phyloP scores from a whole-genome alignment of 1,140 invertebrate species.

The Babylonia areolata region DNA sequence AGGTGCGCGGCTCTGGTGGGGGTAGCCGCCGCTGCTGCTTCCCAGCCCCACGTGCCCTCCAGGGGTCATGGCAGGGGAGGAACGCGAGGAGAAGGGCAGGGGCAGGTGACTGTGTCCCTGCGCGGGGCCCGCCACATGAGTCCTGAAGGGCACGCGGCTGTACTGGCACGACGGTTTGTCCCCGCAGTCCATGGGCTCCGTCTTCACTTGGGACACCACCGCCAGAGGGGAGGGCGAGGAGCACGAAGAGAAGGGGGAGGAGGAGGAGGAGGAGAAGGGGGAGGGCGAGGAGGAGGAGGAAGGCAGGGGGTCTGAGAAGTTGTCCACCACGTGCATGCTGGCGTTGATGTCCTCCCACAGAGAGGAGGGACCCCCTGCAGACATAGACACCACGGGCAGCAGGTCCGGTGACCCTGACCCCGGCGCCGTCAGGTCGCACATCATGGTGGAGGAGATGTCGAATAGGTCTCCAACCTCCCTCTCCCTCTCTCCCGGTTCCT shows the following conservation, averaged over 20 bases:
- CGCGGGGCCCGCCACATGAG: slow-evolving; percentile 4
- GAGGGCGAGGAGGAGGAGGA: background rate
- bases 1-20: background rate
- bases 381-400: background rate
- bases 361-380: slow-evolving; percentile 53
- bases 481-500: slow-evolving; percentile 43
- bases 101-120: background rate
- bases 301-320: slow-evolving; percentile 19
- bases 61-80: background rate
- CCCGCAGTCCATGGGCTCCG: slow-evolving; percentile 60
- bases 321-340: slow-evolving; percentile 65
- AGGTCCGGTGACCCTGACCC: background rate
- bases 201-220: slow-evolving; percentile 49
- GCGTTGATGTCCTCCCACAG: slow-evolving; percentile 71
- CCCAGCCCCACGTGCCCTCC: background rate
- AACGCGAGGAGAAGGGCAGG: background rate
- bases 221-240: background rate
- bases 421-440: background rate
- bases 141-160: slow-evolving; percentile 40
- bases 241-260: background rate
- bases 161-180: slow-evolving; percentile 67
- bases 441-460: slow-evolving; percentile 60
- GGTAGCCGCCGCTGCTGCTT: background rate
- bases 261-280: background rate
- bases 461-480: slow-evolving; percentile 55